These are phyloP conservation scores for Ranitomeya imitator DNA, from an alignment of 2,113 vertebrate species.

Conservation along the genomic window DNA sequence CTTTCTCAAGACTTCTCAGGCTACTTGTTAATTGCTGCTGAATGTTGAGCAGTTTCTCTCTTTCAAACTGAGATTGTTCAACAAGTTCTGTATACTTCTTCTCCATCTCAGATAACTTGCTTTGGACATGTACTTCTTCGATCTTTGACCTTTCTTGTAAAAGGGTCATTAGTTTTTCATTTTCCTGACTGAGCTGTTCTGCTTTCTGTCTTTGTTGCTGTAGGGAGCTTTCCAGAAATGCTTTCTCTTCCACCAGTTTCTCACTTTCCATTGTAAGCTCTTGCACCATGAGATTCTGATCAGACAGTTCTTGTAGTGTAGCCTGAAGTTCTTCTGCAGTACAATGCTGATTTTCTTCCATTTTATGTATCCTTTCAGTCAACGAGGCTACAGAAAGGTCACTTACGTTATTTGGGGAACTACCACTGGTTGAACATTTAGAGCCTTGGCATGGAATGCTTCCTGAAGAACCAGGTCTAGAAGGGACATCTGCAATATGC, in stretches of 20 bases:
- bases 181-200: conserved; percentile 88
- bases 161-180: conserved; percentile 79
- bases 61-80: conserved; percentile 87
- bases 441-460: conserved; percentile 73
- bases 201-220: conserved; percentile 87
- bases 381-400: conserved; percentile 85
- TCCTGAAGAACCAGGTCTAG: conserved; percentile 75
- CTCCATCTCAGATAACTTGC: conserved; percentile 81
- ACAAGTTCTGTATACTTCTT: conserved; percentile 84
- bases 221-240: conserved; percentile 87
- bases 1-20: conserved; percentile 84
- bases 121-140: conserved; percentile 74
- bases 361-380: conserved; percentile 88
- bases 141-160: conserved; percentile 81
- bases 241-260: conserved; percentile 86
- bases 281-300: conserved; percentile 95
- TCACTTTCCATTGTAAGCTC: conserved; percentile 93
- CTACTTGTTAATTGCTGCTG: conserved; percentile 94
- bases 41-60: conserved; percentile 92
- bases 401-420: conserved; percentile 69
- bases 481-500: conserved; percentile 81
- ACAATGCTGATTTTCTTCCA: conserved; percentile 96
- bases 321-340: conserved; percentile 93
- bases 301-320: conserved; percentile 90
- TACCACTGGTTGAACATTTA: conserved; percentile 67